Conservation (phyloP, 2,888 invertebrate species). For the Teleiodes luculella region DNA sequence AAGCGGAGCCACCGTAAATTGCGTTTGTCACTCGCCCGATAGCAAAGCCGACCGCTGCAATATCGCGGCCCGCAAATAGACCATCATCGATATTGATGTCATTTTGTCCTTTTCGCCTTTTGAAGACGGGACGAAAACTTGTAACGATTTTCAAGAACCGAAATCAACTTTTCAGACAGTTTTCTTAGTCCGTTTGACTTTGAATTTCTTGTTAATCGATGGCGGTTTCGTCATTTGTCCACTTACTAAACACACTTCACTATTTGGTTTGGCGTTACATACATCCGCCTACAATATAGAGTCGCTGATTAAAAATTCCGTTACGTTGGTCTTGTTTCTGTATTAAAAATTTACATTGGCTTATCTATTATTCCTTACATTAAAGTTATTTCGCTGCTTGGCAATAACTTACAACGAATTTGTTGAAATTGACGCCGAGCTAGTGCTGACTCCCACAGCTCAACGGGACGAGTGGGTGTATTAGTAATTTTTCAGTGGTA, state of each 20-base stretch:
- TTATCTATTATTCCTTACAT: slow-evolving; percentile 2
- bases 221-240: too few species aligned
- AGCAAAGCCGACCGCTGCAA: slow-evolving; percentile 37
- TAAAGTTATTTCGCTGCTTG: not conserved
- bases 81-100: slow-evolving; percentile 26
- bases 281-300: too few species aligned
- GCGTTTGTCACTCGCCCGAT: slow-evolving; percentile 58
- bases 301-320: too few species aligned
- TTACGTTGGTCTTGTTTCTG: too few species aligned
- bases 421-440: slow-evolving; percentile 10
- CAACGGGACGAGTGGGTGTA: slow-evolving; percentile 5
- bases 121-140: not conserved
- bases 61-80: slow-evolving; percentile 39
- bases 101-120: slow-evolving; percentile 11
- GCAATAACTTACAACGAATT: slow-evolving; percentile 2
- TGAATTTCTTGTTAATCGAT: too few species aligned
- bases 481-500: too few species aligned
- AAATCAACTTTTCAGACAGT: too few species aligned
- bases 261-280: too few species aligned
- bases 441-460: slow-evolving; percentile 5
- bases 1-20: slow-evolving; percentile 59
- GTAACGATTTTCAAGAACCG: not conserved
- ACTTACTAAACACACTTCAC: too few species aligned
- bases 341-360: too few species aligned
- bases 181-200: too few species aligned